Evolutionary conservation across 2,113 vertebrate species (phyloP).

Genomic region (Pardalotus punctatus): DNA sequence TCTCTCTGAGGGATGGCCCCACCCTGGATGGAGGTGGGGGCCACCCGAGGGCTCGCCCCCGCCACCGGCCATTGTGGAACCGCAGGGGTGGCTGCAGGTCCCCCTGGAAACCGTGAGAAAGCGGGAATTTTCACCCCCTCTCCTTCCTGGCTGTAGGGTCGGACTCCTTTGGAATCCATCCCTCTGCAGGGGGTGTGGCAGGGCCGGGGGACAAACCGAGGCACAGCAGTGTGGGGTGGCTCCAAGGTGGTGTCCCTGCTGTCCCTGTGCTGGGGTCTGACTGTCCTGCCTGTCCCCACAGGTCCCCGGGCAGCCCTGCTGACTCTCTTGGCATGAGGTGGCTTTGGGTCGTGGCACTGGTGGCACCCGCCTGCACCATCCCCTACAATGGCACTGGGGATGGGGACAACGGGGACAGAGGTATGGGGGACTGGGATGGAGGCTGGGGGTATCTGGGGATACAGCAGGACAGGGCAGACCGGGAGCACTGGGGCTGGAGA

Average conservation of each 20-base stretch:
- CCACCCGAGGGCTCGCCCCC: rapidly evolving
- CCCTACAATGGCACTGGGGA: not conserved
- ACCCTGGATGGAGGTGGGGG: not conserved
- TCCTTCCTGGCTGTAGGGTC: not conserved
- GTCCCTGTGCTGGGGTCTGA: not conserved
- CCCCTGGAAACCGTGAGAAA: not conserved
- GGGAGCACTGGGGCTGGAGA: not conserved
- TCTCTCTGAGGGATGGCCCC: not conserved
- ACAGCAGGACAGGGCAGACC: not conserved
- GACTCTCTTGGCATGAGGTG: not conserved
- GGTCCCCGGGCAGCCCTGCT: not conserved
- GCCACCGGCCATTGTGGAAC: too few species aligned
- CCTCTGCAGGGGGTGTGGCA: not conserved
- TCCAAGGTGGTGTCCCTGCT: not conserved
- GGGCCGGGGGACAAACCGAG: not conserved
- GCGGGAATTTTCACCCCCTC: not conserved
- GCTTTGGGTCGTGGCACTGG: slow-evolving; percentile 42
- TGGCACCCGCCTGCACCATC: not conserved
- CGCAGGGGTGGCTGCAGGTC: not conserved
- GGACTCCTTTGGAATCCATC: not conserved
- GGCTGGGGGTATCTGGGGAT: not conserved
- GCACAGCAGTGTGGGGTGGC: not conserved
- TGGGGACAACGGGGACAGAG: not conserved
- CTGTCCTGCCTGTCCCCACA: not conserved
- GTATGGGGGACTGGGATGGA: not conserved